Base-by-base conservation (phyloP, 2,888 invertebrate genomes). In the Nasonovia ribisnigri region DNA sequence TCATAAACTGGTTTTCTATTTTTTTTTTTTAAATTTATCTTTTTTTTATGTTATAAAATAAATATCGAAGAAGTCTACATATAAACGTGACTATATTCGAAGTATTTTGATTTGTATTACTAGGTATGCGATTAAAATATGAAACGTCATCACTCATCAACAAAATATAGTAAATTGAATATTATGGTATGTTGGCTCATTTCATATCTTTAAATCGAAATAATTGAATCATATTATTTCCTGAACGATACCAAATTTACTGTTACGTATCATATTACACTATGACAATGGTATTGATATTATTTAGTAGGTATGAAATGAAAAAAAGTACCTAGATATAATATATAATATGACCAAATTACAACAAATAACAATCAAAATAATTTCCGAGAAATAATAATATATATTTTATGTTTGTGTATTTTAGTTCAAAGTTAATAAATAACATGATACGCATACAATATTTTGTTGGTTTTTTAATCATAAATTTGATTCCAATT, bases 161-260 rank as follows among this genome's bases (percentile, higher is more conserved):
- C 42, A 42, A 91, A 84, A n/a, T 84, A 91, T 84, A 54, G n/a
- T 57, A n/a, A 86, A 57, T 57, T 46, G 57, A 91, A 86, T 91
- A 57, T 91, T n/a, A 86, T 24, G 54, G 84, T 90, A 67, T 48
- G 46, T 36, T n/a, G 46, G 20, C 46, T 84, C 57, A 84, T n/a
- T 54, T 91, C 20, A 36, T 57, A 54, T 57, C 13, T 57, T 91
- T 46, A 13, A 77, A 86, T 86, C 46, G 46, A 67, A 90, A 67
- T 67, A 67, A 67, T 67, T 67, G n/a, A 67, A 67, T 90, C 46
- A 48, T 46, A 67, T 90, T 42, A 46, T 67, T 90, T 46, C 11
- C 20, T 67, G 24, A 46, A 60, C 54, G 57, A 60, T 57, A 43
- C 57, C 3, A 29, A 67, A 90, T 46, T 46, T n/a, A 67, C 46